Conservation (phyloP, 2,797 vertebrate genomes). For the Coregonus ussuriensis region DNA sequence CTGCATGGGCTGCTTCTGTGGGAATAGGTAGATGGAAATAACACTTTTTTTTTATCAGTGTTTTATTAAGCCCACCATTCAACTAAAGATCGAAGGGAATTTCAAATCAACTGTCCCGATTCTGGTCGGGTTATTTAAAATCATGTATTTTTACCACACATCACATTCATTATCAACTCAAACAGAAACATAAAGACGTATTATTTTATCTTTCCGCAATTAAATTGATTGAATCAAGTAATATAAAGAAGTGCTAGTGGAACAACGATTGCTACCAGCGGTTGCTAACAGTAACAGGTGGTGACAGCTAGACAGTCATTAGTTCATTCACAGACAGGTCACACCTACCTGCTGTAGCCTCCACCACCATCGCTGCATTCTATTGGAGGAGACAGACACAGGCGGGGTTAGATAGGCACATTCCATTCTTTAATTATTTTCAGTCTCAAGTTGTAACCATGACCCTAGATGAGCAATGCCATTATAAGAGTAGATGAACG, state of each 20-base stretch:
- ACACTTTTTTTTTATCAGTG: background rate
- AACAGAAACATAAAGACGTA: too few species aligned
- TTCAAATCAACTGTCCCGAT: too few species aligned
- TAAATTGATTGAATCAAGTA: slow-evolving; percentile 20
- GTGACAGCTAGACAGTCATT: background rate
- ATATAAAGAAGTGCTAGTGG: slow-evolving; percentile 18
- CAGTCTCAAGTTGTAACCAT: background rate
- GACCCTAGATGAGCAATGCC: background rate
- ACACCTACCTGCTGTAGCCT: slow-evolving; percentile 48
- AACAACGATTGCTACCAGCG: background rate
- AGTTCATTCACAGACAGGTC: background rate
- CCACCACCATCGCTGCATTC: slow-evolving; percentile 32
- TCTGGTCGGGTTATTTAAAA: too few species aligned
- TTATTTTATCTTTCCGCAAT: background rate
- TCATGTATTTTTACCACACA: background rate
- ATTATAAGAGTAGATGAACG: background rate
- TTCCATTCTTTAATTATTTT: background rate
- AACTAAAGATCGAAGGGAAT: background rate
- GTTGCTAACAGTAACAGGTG: slow-evolving; percentile 14
- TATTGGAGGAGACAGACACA: slow-evolving; percentile 42
- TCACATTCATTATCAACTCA: too few species aligned
- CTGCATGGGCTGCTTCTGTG: slow-evolving; percentile 46
- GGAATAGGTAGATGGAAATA: slow-evolving; percentile 4
- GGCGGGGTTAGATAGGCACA: slow-evolving; percentile 12
- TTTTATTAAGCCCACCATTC: background rate